phyloP scores from a whole-genome alignment of 2,797 vertebrate species.

The Pteronotus mesoamericanus region DNA sequence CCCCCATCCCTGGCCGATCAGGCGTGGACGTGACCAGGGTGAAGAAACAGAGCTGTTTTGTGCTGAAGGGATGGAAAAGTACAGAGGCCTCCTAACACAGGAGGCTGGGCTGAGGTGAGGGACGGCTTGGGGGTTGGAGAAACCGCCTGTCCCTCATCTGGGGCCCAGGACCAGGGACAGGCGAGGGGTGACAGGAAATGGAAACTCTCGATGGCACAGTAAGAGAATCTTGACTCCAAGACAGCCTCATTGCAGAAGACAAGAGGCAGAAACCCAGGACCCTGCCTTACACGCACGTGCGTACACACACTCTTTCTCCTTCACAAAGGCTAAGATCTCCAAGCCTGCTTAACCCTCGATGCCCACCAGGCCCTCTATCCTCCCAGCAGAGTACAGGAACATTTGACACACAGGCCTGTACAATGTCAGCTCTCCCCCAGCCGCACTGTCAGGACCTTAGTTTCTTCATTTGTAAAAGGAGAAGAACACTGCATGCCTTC shows the following conservation, averaged over 20 bases:
- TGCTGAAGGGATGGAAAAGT: conserved; percentile 65
- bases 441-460: background rate
- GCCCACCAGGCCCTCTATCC: background rate
- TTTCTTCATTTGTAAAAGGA: background rate
- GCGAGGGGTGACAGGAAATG: conserved; percentile 49
- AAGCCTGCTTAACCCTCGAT: background rate
- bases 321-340: background rate
- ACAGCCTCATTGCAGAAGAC: background rate
- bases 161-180: conserved; percentile 13
- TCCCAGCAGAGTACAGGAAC: background rate
- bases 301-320: background rate
- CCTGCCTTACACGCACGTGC: fast-evolving
- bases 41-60: conserved; percentile 23
- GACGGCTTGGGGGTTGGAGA: background rate
- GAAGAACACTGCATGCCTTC: background rate
- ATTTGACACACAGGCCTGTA: background rate
- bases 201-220: background rate
- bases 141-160: background rate
- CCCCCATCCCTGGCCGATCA: background rate
- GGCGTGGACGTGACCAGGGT: background rate
- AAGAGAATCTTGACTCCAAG: background rate
- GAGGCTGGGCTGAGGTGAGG: background rate
- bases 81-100: conserved; percentile 15
- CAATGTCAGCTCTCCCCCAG: fast-evolving
- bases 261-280: background rate